Evolutionary conservation across 2,797 vertebrate genomes (phyloP).

Genomic region (Chrysolophus pictus): DNA sequence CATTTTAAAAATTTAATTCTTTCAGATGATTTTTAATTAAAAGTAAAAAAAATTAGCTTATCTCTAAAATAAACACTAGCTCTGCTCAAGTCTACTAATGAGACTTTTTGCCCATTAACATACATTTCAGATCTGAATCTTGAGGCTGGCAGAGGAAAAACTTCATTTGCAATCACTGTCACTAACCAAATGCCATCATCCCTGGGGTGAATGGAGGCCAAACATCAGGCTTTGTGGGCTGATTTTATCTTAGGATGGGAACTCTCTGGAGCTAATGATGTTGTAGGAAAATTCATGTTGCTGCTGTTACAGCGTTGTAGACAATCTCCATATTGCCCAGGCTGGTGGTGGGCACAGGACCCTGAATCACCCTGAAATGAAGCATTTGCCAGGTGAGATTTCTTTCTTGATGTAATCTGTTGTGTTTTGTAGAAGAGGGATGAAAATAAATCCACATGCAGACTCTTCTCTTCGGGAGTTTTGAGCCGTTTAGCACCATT

Average conservation of each 20-base stretch:
- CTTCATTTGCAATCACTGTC: neutral
- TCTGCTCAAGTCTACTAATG: neutral
- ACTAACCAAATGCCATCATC: accelerated
- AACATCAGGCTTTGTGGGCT: neutral
- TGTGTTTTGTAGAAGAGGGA: neutral
- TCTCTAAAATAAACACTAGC: neutral
- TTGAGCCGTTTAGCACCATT: neutral
- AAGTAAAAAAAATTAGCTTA: neutral
- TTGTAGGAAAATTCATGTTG: neutral
- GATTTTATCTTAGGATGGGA: neutral
- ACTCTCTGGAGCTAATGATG: accelerated
- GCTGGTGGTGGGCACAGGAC: neutral
- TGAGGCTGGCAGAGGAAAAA: neutral
- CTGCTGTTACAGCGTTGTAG: neutral
- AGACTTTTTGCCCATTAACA: neutral
- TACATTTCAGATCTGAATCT: neutral
- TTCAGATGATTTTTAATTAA: neutral
- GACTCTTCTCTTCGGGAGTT: neutral
- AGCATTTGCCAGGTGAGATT: accelerated
- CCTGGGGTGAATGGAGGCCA: accelerated
- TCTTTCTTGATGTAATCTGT: neutral
- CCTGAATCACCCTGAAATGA: neutral
- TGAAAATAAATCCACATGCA: neutral
- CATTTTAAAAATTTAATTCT: neutral
- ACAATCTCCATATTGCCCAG: accelerated